Conservation (phyloP, 2,113 vertebrate genomes). For the Echinops telfairi region DNA sequence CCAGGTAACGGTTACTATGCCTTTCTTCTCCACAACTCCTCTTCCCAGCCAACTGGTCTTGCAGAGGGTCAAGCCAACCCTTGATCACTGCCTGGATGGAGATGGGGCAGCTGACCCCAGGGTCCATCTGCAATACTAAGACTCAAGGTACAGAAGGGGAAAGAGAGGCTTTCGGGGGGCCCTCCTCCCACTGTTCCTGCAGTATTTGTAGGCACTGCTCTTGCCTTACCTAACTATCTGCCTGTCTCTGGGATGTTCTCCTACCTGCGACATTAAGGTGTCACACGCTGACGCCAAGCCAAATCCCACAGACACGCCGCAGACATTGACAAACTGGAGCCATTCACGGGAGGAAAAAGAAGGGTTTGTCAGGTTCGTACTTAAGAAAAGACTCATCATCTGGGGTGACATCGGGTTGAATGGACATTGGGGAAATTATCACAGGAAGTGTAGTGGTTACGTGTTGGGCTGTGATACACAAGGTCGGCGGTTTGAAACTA, state of each 20-base stretch:
- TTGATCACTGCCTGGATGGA: background rate
- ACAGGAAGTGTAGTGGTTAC: too few species aligned
- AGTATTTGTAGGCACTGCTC: background rate
- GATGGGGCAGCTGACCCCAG: background rate
- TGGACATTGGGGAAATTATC: background rate
- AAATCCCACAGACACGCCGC: slow-evolving; percentile 84
- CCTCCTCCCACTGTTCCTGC: background rate
- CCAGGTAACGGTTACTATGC: background rate
- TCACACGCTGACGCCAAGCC: slow-evolving; percentile 87
- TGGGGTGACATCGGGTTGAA: background rate
- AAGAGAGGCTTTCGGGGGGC: background rate
- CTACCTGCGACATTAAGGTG: slow-evolving; percentile 89
- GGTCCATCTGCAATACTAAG: background rate
- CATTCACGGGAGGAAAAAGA: background rate
- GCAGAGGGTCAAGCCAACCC: background rate
- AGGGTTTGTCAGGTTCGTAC: background rate
- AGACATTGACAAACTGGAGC: slow-evolving; percentile 86
- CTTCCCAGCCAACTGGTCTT: background rate
- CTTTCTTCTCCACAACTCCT: background rate
- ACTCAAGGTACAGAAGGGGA: background rate
- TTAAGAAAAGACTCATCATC: rapidly evolving
- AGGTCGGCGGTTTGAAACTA: too few species aligned
- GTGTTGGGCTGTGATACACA: too few species aligned
- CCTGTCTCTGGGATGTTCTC: slow-evolving; percentile 27
- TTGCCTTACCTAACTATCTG: background rate